Conservation (phyloP, 2,888 invertebrate species). For the Nymphalis c-album region DNA sequence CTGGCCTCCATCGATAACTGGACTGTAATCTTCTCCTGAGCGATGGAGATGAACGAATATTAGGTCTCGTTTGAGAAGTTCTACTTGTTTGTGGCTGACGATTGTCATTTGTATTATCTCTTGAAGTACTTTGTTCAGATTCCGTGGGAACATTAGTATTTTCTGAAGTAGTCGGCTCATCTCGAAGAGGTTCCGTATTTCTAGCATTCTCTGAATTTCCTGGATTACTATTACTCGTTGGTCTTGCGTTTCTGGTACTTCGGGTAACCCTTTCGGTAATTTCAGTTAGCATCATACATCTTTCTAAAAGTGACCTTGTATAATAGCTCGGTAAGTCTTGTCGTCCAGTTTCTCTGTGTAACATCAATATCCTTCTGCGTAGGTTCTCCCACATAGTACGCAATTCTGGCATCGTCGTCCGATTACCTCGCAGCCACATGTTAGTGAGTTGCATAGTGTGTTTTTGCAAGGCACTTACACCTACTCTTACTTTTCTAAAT, state of each 20-base stretch:
- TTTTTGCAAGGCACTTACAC: conserved; percentile 65
- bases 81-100: conserved; percentile 42
- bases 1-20: conserved; percentile 61
- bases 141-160: conserved; percentile 38
- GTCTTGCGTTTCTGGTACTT: conserved; percentile 46
- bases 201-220: conserved; percentile 46
- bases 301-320: conserved; percentile 67
- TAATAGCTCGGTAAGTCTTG: conserved; percentile 67
- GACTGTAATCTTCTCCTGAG: conserved; percentile 57
- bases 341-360: conserved; percentile 74
- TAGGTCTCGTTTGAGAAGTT: conserved; percentile 49
- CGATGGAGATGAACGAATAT: conserved; percentile 49
- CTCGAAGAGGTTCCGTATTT: conserved; percentile 42
- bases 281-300: conserved; percentile 71
- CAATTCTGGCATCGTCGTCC: conserved; percentile 79
- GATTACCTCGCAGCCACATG: conserved; percentile 69
- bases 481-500: conserved; percentile 65
- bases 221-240: conserved; percentile 36
- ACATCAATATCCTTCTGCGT: conserved; percentile 79
- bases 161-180: conserved; percentile 29
- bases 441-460: conserved; percentile 65
- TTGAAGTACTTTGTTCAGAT: conserved; percentile 43
- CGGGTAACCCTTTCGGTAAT: conserved; percentile 60
- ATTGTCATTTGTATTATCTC: conserved; percentile 43
- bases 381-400: conserved; percentile 84